Evolutionary conservation across 2,113 vertebrate species (phyloP).

Genomic region (Dasypus novemcinctus): DNA sequence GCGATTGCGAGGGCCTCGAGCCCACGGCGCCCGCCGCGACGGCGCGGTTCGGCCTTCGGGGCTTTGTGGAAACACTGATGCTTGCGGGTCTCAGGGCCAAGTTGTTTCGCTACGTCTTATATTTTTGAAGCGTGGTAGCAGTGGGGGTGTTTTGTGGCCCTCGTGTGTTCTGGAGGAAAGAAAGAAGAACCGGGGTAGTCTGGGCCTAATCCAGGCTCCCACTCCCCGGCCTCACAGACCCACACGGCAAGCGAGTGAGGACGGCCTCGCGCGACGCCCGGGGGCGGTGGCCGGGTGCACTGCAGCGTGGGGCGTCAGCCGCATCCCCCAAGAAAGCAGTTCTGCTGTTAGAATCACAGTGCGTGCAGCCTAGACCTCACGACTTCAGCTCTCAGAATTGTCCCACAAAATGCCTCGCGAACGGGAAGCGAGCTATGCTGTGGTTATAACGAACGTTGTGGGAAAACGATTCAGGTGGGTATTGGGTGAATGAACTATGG

Average conservation of each 20-base stretch:
- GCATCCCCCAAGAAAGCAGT: no score
- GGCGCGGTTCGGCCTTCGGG: background rate
- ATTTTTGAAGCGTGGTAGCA: background rate
- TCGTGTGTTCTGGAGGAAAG: background rate
- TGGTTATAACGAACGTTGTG: background rate
- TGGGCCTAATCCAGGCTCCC: background rate
- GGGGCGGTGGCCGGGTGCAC: no score
- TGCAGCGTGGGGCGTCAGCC: no score
- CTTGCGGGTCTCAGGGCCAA: background rate
- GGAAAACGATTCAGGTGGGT: background rate
- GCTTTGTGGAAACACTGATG: background rate
- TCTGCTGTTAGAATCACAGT: background rate
- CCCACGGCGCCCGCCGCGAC: background rate
- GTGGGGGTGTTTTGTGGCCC: background rate
- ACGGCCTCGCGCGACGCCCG: no score
- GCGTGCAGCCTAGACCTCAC: background rate
- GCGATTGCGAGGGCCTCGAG: background rate
- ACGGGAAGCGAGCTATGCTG: background rate
- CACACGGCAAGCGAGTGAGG: background rate
- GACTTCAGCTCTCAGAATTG: background rate
- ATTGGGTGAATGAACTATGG: background rate
- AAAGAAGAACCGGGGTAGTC: background rate
- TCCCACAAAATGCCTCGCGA: background rate
- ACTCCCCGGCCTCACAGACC: background rate
- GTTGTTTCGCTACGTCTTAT: accelerated